Evolutionary conservation across 2,113 vertebrate species (phyloP).

Genomic region (Clarias gariepinus): DNA sequence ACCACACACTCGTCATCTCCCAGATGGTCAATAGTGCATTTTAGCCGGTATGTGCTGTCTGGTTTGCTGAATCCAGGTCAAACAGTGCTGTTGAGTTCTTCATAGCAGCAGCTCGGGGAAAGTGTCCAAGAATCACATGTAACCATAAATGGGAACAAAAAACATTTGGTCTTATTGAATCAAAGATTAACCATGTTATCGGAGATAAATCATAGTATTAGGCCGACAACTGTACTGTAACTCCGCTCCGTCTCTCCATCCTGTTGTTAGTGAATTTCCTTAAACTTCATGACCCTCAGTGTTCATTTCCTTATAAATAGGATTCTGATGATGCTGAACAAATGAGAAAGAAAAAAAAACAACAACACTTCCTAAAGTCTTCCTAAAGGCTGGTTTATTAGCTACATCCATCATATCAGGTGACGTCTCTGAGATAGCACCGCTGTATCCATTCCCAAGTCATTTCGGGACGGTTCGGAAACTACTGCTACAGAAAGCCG

Average conservation of each 20-base stretch:
- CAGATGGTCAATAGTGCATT: constrained; percentile 14
- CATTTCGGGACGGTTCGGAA: neutral
- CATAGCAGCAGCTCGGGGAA: neutral
- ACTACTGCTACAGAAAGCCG: neutral
- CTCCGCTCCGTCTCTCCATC: neutral
- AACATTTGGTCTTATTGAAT: neutral
- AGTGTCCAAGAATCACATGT: neutral
- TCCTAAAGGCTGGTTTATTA: neutral
- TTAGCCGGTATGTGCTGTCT: neutral
- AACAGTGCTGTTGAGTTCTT: neutral
- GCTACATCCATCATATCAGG: constrained; percentile 17
- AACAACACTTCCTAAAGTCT: neutral
- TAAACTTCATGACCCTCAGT: neutral
- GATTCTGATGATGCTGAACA: neutral
- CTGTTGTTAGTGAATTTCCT: neutral
- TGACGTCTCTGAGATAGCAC: neutral
- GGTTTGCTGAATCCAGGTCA: constrained; percentile 14
- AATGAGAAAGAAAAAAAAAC: too few species aligned
- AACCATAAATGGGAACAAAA: neutral
- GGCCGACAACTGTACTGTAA: neutral
- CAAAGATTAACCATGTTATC: neutral
- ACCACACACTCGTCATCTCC: constrained; percentile 10
- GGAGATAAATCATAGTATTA: neutral
- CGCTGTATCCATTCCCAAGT: neutral
- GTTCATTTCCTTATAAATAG: neutral